A percentile compares a stretch with the other conserved stretches of the same genome.
Evolutionary conservation across 2,888 invertebrate species (phyloP).

Genomic region (Tachina lurida): DNA sequence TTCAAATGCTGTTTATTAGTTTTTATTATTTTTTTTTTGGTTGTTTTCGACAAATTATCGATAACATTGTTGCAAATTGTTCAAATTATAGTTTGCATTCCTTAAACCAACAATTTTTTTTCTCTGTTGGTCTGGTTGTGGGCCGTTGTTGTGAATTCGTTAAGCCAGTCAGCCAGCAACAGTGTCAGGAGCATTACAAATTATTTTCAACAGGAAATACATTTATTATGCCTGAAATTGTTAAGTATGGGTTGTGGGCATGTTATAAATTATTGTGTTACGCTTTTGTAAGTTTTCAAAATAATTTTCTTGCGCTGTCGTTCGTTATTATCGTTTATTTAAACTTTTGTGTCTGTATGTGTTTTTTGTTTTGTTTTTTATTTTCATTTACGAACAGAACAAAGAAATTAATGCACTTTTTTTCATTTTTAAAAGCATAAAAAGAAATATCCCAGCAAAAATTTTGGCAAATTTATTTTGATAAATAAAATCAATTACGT

Average conservation of each 20-base stretch:
- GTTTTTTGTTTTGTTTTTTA: too few relatives aligned
- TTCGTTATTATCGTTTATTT: neutral
- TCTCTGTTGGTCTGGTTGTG: neutral
- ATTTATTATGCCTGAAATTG: constrained; percentile 63
- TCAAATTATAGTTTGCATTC: constrained; percentile 62
- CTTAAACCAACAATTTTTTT: constrained; percentile 35
- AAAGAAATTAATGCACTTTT: constrained; percentile 47
- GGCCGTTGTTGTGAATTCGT: constrained; percentile 34
- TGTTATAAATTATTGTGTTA: constrained; percentile 67
- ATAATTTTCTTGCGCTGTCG: constrained; percentile 10
- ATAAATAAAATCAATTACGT: too few relatives aligned
- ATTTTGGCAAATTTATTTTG: neutral
- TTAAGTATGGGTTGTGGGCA: constrained; percentile 62
- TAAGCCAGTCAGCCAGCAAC: constrained; percentile 13
- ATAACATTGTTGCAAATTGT: constrained; percentile 66
- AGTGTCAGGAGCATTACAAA: constrained; percentile 28
- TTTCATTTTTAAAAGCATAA: constrained; percentile 13
- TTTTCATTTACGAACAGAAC: constrained; percentile 29
- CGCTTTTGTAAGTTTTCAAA: constrained; percentile 63
- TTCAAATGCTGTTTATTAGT: neutral
- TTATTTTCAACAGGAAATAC: constrained; percentile 56
- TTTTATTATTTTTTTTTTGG: neutral
- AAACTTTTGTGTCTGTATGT: neutral
- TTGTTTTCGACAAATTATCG: constrained; percentile 62
- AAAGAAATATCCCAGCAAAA: constrained; percentile 33